Conservation (phyloP, 2,888 invertebrate genomes). For the Helobdella robusta region DNA sequence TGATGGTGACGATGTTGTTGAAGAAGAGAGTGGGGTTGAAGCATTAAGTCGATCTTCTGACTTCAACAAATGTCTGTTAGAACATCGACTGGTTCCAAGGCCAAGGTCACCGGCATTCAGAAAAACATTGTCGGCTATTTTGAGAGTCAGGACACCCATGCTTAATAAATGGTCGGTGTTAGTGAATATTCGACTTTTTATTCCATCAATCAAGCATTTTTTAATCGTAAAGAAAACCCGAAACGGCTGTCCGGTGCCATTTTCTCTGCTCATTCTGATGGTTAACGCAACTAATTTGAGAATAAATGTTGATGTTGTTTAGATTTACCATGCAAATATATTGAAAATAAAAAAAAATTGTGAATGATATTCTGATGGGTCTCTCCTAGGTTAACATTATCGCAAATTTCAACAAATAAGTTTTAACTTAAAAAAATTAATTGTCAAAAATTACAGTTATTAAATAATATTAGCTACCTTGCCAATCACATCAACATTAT, state of each 20-base stretch:
- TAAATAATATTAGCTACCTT: too few relatives aligned
- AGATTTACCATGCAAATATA: constrained; percentile 2
- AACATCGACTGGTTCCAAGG: background rate
- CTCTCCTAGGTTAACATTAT: background rate
- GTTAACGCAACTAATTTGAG: background rate
- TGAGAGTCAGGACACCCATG: constrained; percentile 11
- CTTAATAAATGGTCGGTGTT: background rate
- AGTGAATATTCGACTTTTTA: constrained; percentile 1
- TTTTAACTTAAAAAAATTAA: too few relatives aligned
- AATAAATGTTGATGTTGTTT: background rate
- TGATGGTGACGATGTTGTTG: background rate
- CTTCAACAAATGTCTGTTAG: background rate
- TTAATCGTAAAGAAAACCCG: constrained; percentile 14
- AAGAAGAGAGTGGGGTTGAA: background rate
- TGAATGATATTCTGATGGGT: background rate
- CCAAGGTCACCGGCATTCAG: background rate
- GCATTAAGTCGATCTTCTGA: background rate
- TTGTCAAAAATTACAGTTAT: too few relatives aligned
- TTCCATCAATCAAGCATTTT: background rate
- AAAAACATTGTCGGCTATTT: background rate
- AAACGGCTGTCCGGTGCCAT: constrained; percentile 9
- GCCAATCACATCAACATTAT: background rate
- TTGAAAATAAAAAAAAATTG: background rate
- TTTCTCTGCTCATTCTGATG: constrained; percentile 2
- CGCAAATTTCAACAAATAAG: background rate